Evolutionary conservation across 2,113 vertebrate species (phyloP).

Genomic region (Ptyas mucosa): DNA sequence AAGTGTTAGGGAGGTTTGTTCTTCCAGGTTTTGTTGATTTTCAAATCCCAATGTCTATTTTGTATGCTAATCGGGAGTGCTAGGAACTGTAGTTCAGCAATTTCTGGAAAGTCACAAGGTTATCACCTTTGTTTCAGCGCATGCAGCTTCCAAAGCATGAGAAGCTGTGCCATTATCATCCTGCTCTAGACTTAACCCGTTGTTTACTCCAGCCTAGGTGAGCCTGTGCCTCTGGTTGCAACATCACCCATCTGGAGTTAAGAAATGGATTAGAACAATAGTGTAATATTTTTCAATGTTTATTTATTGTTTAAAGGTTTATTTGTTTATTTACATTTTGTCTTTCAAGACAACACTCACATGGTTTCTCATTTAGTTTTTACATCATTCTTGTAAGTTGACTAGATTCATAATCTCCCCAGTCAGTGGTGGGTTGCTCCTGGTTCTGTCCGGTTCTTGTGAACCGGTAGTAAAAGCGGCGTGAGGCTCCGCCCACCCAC

Average conservation of each 20-base stretch:
- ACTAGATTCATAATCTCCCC: not conserved
- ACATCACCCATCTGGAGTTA: not conserved
- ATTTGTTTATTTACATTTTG: not conserved
- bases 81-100: not conserved
- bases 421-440: not conserved
- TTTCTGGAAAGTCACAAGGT: not conserved
- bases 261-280: not conserved
- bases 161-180: not conserved
- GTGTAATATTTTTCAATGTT: not conserved
- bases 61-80: not conserved
- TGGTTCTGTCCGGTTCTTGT: no score
- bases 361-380: not conserved
- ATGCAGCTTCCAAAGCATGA: not conserved
- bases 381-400: not conserved
- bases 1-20: not conserved
- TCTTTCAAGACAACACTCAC: not conserved
- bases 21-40: not conserved
- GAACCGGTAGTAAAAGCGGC: no score
- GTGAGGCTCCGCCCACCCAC: no score
- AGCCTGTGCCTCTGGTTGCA: not conserved
- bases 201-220: not conserved
- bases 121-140: not conserved
- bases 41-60: not conserved
- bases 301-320: not conserved
- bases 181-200: not conserved